Evolutionary conservation across 2,888 invertebrate genomes (phyloP), one percentile per base, ranked within the genome.

Genomic region (Oscheius sp.): DNA sequence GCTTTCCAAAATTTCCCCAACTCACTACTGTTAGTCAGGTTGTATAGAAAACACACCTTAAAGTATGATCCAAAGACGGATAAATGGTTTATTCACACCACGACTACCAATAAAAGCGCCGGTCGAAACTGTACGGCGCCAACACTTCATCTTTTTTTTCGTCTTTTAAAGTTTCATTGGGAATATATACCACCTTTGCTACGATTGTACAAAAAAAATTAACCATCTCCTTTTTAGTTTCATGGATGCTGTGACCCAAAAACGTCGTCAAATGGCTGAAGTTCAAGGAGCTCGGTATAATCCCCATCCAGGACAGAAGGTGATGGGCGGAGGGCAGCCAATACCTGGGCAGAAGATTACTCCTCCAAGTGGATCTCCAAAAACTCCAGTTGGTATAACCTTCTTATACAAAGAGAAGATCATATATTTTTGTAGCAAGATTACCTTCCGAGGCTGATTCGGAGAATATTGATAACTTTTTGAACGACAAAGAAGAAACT

Each of bases 291-390:
- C 41, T 28, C 14, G 72, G 8, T 70, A 68, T 28, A 47, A 36
- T 1, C 57, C 50, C 12, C 51, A 54, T 2, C 62, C 70, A 2
- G 61, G 67, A 36, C 68, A 72, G 17, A 65, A 75, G 50, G 73
- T 76, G 1, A 78, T 78, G 76, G 78, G 78, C 30, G 78, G 76
- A 26, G 78, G 78, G 24, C 76, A 78, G 36, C 71, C 72, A 9
- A 76, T 76, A n/a, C 78, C 78, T 2, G 76, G 76, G 47, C 73
- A 75, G 38, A 50, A 17, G 9, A 45, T 50, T 22, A 47, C 67
- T 28, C 56, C 66, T 5, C 41, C 38, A 17, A 26, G 12, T 8
- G 6, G 26, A 8, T 44, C 59, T 33, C 26, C 59, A 41, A 59
- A 59, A 17, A 28, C 9, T 14, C 14, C 22, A 8, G 26, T 28